phyloP scores from a whole-genome alignment of 2,797 vertebrate genomes.

The Tragelaphus oryx region DNA sequence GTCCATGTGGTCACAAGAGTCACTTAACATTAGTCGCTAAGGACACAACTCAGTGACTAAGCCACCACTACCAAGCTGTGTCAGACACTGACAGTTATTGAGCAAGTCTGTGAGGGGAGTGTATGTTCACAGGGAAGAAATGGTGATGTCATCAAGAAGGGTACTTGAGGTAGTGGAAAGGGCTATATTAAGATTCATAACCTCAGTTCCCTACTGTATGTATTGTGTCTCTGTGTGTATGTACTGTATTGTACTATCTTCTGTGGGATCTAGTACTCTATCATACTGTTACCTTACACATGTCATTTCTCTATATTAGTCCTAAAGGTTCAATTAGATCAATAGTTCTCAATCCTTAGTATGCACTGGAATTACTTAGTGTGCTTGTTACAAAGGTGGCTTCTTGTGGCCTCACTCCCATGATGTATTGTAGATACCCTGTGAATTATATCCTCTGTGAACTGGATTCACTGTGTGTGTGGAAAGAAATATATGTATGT shows the following conservation, averaged over 20 bases:
- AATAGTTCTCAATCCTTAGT: conserved; percentile 10
- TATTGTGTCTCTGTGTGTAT: not conserved
- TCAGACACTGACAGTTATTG: not conserved
- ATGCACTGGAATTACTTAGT: not conserved
- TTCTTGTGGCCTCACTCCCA: not conserved
- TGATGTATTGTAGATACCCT: conserved; percentile 1
- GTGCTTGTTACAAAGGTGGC: conserved; percentile 16
- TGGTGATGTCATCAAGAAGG: not conserved
- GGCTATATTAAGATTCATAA: not conserved
- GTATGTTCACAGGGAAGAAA: not conserved
- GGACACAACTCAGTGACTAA: not conserved
- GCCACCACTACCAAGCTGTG: not conserved
- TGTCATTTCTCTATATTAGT: not conserved
- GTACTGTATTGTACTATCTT: not conserved
- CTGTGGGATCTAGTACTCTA: not conserved
- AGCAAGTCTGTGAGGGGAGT: not conserved
- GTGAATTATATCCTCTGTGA: not conserved
- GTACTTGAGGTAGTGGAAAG: not conserved
- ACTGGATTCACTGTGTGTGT: not conserved
- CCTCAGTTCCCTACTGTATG: not conserved
- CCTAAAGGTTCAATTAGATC: not conserved
- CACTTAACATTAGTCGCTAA: not conserved
- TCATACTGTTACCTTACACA: not conserved
- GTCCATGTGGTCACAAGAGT: not conserved
- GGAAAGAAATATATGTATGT: not conserved